Evolutionary conservation across 2,888 invertebrate species (phyloP), one percentile per base, ranked within the genome.

Genomic region (Lissocephala sabroskyi): DNA sequence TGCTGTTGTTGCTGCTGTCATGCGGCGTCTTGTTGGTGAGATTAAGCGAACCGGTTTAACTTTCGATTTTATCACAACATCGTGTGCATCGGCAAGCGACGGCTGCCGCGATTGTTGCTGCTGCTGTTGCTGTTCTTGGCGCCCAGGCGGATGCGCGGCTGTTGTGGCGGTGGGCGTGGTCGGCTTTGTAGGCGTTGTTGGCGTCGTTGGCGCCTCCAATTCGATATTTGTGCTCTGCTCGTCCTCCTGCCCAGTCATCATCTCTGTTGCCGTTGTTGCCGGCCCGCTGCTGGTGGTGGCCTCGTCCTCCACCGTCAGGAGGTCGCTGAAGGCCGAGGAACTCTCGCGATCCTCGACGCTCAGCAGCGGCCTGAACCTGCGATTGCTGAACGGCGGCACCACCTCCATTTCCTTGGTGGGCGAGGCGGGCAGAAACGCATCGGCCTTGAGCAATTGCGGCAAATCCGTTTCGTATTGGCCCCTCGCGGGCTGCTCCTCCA

Each of bases 51-150:
- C 81, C 76, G 76, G 79, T 81, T 79, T 70, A 65, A 81, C 80
- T 80, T 81, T 80, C 81, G 73, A 78, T 81, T 80, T 79, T 75
- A 77, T 60, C 64, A 64, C 49, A 45, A 63, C 65, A 45, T 62
- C 58, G 54, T 73, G 59, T 59, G 60, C 51, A 49, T 43, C 44
- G 47, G 53, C 49, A 53, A 55, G 58, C 41, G 52, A 36, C 46
- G 53, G 33, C 41, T 16, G 35, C 16, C 13, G 9, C 2, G 29
- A 6, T 41, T 30, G 29, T 29, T 41, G 41, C 10, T n/a, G 33
- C 6, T 17, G 45, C 18, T 10, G 36, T 4, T 35, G 28, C 1
- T 35, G 14, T 17, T 45, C 40, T 29, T n/a, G n/a, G n/a, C n/a
- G n/a, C n/a, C n/a, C n/a, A n/a, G n/a, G n/a, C n/a, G n/a, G n/a